Base-by-base conservation (phyloP, 2,113 vertebrate species). In the Galemys pyrenaicus region DNA sequence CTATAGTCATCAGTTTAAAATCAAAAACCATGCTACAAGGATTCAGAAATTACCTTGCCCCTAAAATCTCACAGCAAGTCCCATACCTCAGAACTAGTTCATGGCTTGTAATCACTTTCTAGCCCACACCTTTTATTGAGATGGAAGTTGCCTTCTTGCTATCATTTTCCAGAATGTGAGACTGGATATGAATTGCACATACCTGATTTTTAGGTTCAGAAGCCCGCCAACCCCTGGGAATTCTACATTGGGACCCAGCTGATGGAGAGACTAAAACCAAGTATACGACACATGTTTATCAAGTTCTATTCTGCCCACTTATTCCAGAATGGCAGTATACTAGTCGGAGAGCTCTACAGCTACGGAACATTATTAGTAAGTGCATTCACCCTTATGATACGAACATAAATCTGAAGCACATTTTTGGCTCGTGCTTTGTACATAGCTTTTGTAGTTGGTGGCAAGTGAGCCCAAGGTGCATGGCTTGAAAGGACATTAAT, bases 161-260 rank as follows among this genome's bases (percentile, higher is more conserved):
- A 5, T 85, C 37, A 1, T 88, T 91, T 93, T 89, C 54, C 15
- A 74, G 78, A 87, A 67, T 26, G 7, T 37, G 60, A 85, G 30
- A 35, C 39, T 85, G 26, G 64, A 26, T 82, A 6, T 78, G 73
- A 82, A 22, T 89, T 8, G 91, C 73, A 67, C 3, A 0, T 83
- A 3, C 19, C 73, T 96, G 20, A 77, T 73, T 97, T 97, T 9
- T 96, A 99, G 99, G 98, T 99, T 12, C 99, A 99, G 98, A 99
- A 99, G 80, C 99, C 99, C 3, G 98, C 98, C 75, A 99, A 98
- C 92, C 98, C 98, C 5, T 99, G 99, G 99, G 99, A 99, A 97
- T 99, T 99, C 87, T 99, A 99, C 96, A 98, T 99, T 60, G 98
- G 98, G 87, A 98, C 97, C 0, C 99, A 99, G 94, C 98, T 99